Evolutionary conservation across 2,113 vertebrate species (phyloP), one percentile per base, ranked within the genome.

Genomic region (Mystacornis crossleyi): DNA sequence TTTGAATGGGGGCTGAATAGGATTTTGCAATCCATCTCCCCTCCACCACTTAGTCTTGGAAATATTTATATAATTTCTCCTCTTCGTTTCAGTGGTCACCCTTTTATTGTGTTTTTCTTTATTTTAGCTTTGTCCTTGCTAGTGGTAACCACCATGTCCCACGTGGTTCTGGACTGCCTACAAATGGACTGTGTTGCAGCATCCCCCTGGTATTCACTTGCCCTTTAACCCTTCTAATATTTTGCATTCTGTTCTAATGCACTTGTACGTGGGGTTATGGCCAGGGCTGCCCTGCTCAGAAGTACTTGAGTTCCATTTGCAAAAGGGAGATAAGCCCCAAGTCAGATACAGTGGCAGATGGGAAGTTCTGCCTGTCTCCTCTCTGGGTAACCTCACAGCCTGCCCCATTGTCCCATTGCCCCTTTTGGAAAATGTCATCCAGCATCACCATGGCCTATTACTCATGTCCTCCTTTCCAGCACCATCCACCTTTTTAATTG

Each of bases 361-460:
- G n/a, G 48, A 45, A 61, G n/a, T 42, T 3, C 5, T 57, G 24
- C n/a, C 24, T 4, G 0, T 60, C 28, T 85, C 34, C 54, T 60
- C 25, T 51, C 10, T 23, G 20, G 5, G 2, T 62, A 36, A 54
- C 38, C 28, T 48, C 2, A 4, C 4, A 6, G 18, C 61, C 53
- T 8, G 1, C 2, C 1, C 62, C 33, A 6, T 18, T 18, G 13
- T 34, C 43, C 18, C 0, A 28, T 61, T 38, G 5, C 12, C 24
- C 73, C 67, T 60, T 60, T 79, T 74, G 48, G 73, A 96, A 87
- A 95, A 84, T 81, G 23, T 87, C 77, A 87, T n/a, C 9, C 58
- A 64, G 80, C 31, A 53, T 60, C 92, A 23, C 21, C 14, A 8
- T 28, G 28, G 54, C 67, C 78, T 50, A 31, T 58, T 71, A 15